These are phyloP conservation scores for Kryptolebias marmoratus DNA, from an alignment of 2,113 vertebrate species.

Conservation along the genomic window DNA sequence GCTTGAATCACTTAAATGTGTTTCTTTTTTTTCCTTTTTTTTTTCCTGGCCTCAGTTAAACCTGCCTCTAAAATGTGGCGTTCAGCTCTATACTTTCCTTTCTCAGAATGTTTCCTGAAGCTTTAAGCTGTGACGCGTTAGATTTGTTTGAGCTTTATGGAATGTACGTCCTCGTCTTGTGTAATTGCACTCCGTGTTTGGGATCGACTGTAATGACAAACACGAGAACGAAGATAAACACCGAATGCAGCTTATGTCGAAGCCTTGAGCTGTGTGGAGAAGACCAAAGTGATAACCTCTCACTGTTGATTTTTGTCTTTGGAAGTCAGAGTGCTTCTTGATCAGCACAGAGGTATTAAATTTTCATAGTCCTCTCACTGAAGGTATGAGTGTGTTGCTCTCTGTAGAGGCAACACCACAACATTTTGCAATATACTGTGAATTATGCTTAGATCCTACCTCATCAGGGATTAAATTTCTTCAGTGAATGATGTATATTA, in stretches of 20 bases:
- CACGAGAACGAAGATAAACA: constrained; percentile 15
- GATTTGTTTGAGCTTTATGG: constrained; percentile 29
- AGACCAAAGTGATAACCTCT: constrained; percentile 53
- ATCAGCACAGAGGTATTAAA: constrained; percentile 43
- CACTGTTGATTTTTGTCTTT: constrained; percentile 44
- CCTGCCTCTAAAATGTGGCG: constrained; percentile 54
- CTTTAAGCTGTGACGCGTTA: constrained; percentile 8
- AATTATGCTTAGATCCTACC: background rate
- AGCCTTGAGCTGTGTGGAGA: constrained; percentile 44
- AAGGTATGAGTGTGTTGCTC: constrained; percentile 32
- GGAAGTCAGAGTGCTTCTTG: constrained; percentile 39
- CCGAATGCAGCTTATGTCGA: constrained; percentile 23
- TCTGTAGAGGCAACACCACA: constrained; percentile 32
- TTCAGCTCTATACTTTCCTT: constrained; percentile 23
- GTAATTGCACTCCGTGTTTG: constrained; percentile 39
- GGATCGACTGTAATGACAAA: constrained; percentile 47
- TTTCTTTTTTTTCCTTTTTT: background rate
- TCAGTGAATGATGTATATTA: background rate
- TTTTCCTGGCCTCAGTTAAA: constrained; percentile 50
- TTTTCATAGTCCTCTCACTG: constrained; percentile 56
- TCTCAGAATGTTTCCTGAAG: constrained; percentile 13
- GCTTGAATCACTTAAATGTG: constrained; percentile 54
- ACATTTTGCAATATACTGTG: constrained; percentile 25
- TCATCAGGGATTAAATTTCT: background rate
- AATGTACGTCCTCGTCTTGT: constrained; percentile 32